Evolutionary conservation across 2,888 invertebrate species (phyloP).

Genomic region (Carcina quercana): DNA sequence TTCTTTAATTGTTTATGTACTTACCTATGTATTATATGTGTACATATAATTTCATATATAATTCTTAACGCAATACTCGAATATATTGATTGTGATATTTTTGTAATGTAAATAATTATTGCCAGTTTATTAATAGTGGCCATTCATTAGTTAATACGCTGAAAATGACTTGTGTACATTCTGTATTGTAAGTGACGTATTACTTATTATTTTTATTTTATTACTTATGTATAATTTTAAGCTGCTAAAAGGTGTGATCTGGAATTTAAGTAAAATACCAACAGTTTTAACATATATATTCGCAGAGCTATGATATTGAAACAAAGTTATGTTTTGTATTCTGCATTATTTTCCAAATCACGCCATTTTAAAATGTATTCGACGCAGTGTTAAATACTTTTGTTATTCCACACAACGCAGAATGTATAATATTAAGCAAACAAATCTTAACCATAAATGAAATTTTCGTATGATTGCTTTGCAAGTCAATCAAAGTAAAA

Average conservation of each 20-base stretch:
- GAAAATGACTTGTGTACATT: constrained; percentile 21
- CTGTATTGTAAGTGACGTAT: constrained; percentile 8
- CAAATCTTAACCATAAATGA: constrained; percentile 35
- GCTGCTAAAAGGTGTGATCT: too few relatives aligned
- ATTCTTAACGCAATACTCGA: constrained; percentile 26
- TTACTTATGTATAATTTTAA: too few relatives aligned
- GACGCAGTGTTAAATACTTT: constrained; percentile 11
- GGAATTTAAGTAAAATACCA: too few relatives aligned
- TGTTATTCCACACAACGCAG: constrained; percentile 25
- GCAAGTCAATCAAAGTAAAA: constrained; percentile 57
- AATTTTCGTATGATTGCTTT: constrained; percentile 53
- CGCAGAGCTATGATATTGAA: too few relatives aligned
- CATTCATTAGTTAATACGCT: constrained; percentile 37
- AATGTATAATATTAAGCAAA: constrained; percentile 34
- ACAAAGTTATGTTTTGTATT: too few relatives aligned
- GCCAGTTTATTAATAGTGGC: constrained; percentile 55
- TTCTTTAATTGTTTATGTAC: not conserved
- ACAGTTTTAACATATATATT: too few relatives aligned
- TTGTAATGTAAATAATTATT: constrained; percentile 53
- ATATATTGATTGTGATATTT: constrained; percentile 62
- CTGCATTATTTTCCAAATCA: too few relatives aligned
- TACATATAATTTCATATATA: constrained; percentile 16
- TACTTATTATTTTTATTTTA: constrained; percentile 13
- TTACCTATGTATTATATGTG: not conserved
- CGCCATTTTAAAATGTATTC: too few relatives aligned